Evolutionary conservation across 1,140 invertebrate species (phyloP).

Genomic region (Scaptomyza graminum): DNA sequence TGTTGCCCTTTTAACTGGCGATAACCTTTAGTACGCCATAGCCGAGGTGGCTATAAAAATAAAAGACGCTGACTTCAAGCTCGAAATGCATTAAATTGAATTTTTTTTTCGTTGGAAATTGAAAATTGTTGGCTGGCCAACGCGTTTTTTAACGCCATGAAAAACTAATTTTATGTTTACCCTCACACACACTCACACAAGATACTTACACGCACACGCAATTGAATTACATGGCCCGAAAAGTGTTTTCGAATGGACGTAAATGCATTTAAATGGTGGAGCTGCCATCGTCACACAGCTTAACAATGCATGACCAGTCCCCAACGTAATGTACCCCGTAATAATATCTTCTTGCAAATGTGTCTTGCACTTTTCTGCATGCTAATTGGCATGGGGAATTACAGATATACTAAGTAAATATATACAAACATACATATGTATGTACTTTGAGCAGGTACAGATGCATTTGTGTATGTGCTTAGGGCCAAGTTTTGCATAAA

Average conservation of each 20-base stretch:
- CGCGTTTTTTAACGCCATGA: slow-evolving; percentile 79
- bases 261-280: slow-evolving; percentile 72
- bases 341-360: slow-evolving; percentile 55
- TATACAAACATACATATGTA: too few relatives aligned
- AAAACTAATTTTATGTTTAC: slow-evolving; percentile 80
- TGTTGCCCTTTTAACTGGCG: slow-evolving; percentile 74
- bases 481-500: slow-evolving; percentile 57
- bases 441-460: not conserved
- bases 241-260: slow-evolving; percentile 47
- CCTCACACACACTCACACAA: slow-evolving; percentile 39
- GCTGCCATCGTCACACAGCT: slow-evolving; percentile 36
- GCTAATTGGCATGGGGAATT: slow-evolving; percentile 65
- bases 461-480: not conserved
- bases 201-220: slow-evolving; percentile 34
- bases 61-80: slow-evolving; percentile 45
- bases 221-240: slow-evolving; percentile 73
- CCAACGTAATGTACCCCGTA: slow-evolving; percentile 52
- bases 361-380: slow-evolving; percentile 72
- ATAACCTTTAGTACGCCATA: slow-evolving; percentile 76
- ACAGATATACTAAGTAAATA: not conserved
- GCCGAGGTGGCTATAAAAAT: slow-evolving; percentile 63
- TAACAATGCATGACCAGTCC: slow-evolving; percentile 72
- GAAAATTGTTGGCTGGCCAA: slow-evolving; percentile 55
- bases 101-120: slow-evolving; percentile 57
- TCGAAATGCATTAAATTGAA: slow-evolving; percentile 78